Evolutionary conservation across 2,888 invertebrate genomes (phyloP).

Genomic region (Poecilobothrus nobilitatus): DNA sequence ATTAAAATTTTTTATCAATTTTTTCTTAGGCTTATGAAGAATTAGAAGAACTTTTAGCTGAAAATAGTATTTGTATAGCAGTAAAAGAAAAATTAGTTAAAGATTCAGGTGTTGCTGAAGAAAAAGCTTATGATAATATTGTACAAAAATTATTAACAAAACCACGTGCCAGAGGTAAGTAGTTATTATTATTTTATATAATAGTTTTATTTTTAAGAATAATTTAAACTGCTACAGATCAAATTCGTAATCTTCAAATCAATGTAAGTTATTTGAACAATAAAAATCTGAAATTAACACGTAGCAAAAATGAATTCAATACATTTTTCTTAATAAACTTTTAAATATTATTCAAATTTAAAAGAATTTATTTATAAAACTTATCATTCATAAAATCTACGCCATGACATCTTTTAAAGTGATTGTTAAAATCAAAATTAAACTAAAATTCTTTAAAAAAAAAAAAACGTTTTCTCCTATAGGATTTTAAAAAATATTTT

Average conservation of each 20-base stretch:
- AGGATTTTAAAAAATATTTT: too few species aligned
- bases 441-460: too few species aligned
- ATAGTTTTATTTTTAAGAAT: background rate
- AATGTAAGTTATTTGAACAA: too few species aligned
- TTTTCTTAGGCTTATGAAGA: conserved; percentile 85
- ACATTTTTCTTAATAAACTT: too few species aligned
- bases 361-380: too few species aligned
- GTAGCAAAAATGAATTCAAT: too few species aligned
- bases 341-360: too few species aligned
- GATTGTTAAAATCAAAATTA: too few species aligned
- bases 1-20: conserved; percentile 9
- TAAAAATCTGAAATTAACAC: too few species aligned
- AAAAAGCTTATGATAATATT: conserved; percentile 78
- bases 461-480: too few species aligned
- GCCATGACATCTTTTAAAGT: too few species aligned
- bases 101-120: conserved; percentile 89
- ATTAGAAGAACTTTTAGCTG: conserved; percentile 73
- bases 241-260: background rate
- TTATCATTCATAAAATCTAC: too few species aligned
- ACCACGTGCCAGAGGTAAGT: conserved; percentile 79
- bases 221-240: background rate
- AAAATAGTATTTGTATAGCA: conserved; percentile 84
- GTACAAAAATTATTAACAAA: conserved; percentile 77
- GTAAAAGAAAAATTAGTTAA: conserved; percentile 90
- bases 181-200: conserved; percentile 9